Evolutionary conservation across 2,888 invertebrate genomes (phyloP), one percentile per base, ranked within the genome.

Genomic region (Pristionchus exspectatus): DNA sequence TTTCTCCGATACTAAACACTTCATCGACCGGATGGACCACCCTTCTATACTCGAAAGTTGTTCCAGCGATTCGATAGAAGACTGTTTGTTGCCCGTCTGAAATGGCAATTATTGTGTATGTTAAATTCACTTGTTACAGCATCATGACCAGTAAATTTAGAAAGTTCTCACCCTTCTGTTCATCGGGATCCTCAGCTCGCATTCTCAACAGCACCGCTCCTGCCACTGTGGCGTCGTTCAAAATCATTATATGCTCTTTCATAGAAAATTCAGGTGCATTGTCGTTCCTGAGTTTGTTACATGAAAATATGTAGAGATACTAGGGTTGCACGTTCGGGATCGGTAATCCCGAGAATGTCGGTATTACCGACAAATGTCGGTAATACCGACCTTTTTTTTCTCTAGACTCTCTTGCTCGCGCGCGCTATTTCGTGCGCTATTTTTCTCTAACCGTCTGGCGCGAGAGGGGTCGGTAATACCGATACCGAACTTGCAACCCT

Each of bases 221-320:
- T 18, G 81, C 50, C 63, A 89, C 38, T 18, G 89, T 83, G 21
- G 81, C 83, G 30, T 83, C 89, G 16, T 44, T 50, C n/a, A 89
- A 24, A 16, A 89, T 7, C 14, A 89, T 83, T 24, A 7, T 5
- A 5, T 89, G 89, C 0, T 38, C 16, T 7, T 83, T 27, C 0
- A 44, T 5, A 14, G 63, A 50, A 83, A 89, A 89, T 10, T 21
- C 18, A 14, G 89, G 89, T 0, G 89, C 44, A 24, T 89, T 89
- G 83, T 89, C 89, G 66, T 89, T 89, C 16, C 89, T 89, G 83
- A 81, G 63, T 63, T 63, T 63, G 44, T 12, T 10, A 50, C 44
- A 50, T 50, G 44, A 50, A 50, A 50, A 50, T 50, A 7, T 50
- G 44, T 50, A 50, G 44, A 50, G 44, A n/a, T n/a, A n/a, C n/a